Conservation (phyloP, 1,140 invertebrate genomes). For the Caerostris extrusa region DNA sequence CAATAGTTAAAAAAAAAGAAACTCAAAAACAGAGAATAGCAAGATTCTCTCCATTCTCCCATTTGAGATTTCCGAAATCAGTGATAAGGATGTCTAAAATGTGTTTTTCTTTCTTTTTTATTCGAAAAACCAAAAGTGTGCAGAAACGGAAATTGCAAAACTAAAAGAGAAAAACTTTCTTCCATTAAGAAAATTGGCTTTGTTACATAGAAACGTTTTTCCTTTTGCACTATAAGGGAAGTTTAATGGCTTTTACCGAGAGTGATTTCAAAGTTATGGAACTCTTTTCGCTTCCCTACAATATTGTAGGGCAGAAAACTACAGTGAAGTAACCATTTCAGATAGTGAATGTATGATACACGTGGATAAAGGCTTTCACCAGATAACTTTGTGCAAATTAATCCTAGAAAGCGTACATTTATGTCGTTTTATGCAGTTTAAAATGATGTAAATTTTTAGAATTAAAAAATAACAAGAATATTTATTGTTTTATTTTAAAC, state of each 20-base stretch:
- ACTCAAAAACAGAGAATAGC: too few species aligned
- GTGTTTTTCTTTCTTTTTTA: too few species aligned
- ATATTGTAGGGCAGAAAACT: not conserved
- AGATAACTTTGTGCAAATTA: not conserved
- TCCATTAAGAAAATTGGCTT: constrained; percentile 43
- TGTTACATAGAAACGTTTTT: not conserved
- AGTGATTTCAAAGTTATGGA: not conserved
- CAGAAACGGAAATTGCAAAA: constrained; percentile 24
- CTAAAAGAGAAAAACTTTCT: not conserved
- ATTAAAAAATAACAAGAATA: too few species aligned
- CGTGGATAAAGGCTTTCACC: not conserved
- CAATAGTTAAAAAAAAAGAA: too few species aligned
- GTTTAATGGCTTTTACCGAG: constrained; percentile 14
- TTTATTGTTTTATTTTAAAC: too few species aligned
- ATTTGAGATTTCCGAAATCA: not conserved
- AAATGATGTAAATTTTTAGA: too few species aligned
- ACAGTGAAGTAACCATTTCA: not conserved
- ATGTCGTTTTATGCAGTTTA: not conserved
- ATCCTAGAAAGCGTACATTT: not conserved
- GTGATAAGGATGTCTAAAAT: not conserved
- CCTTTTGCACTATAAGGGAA: not conserved
- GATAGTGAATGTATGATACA: not conserved
- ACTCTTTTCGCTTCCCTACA: not conserved
- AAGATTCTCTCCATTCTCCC: not conserved
- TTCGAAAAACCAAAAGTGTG: not conserved